phyloP scores from a whole-genome alignment of 1,140 invertebrate genomes.

The Oryzaephilus surinamensis region DNA sequence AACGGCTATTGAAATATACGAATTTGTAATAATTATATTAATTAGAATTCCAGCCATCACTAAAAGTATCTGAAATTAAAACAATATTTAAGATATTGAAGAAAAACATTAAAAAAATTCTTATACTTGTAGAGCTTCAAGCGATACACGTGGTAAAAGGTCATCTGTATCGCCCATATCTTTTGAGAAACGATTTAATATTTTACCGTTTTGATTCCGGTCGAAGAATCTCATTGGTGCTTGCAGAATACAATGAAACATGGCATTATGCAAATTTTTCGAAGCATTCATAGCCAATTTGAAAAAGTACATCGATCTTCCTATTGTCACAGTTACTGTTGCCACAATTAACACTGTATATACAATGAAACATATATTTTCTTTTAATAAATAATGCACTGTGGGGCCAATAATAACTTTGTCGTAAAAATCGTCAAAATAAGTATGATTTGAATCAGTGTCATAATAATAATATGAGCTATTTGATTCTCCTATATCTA shows the following conservation, averaged over 20 bases:
- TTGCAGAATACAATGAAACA: constrained; percentile 70
- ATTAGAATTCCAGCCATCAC: constrained; percentile 49
- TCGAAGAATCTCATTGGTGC: constrained; percentile 84
- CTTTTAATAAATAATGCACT: too few species aligned
- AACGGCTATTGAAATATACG: constrained; percentile 52
- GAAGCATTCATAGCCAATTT: constrained; percentile 49
- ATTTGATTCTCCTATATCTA: too few species aligned
- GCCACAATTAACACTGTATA: too few species aligned
- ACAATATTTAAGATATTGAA: not conserved
- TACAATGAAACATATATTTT: too few species aligned
- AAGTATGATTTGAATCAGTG: too few species aligned
- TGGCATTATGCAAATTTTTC: constrained; percentile 58
- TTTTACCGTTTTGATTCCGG: constrained; percentile 66
- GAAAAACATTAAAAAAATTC: not conserved
- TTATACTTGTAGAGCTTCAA: constrained; percentile 48
- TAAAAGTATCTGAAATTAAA: constrained; percentile 42
- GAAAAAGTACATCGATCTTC: constrained; percentile 44
- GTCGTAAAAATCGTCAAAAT: too few species aligned
- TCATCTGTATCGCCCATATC: constrained; percentile 76
- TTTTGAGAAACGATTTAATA: constrained; percentile 63
- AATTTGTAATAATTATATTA: constrained; percentile 61
- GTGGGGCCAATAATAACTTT: too few species aligned
- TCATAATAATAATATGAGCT: too few species aligned
- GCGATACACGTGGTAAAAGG: constrained; percentile 58
- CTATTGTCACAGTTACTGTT: too few species aligned